These are phyloP conservation scores for Pavo muticus DNA, from an alignment of 2,113 vertebrate species.

Conservation along the genomic window DNA sequence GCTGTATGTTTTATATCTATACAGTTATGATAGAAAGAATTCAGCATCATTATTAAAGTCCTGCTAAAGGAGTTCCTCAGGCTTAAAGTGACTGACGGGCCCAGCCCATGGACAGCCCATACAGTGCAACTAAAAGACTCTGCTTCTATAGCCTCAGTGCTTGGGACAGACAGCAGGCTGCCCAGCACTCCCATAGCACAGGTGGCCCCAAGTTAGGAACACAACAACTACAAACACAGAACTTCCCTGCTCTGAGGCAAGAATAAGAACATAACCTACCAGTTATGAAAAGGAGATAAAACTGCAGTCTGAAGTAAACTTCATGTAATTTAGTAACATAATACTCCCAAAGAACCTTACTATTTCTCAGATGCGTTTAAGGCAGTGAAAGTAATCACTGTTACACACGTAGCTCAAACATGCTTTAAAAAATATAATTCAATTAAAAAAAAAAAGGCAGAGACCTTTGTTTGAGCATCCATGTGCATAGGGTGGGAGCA, in stretches of 20 bases:
- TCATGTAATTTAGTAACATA: not conserved
- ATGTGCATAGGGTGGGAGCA: fast-evolving
- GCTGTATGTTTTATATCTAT: not conserved
- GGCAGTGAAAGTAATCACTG: not conserved
- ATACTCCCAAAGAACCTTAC: not conserved
- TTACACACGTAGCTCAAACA: not conserved
- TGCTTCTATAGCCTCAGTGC: not conserved
- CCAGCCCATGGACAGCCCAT: not conserved
- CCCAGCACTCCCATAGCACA: not conserved
- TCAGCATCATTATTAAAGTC: not conserved
- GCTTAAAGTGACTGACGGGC: not conserved
- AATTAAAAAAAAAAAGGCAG: not conserved
- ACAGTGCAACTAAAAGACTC: not conserved
- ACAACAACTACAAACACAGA: not conserved
- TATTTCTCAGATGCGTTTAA: not conserved
- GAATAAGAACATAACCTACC: not conserved
- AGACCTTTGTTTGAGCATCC: not conserved
- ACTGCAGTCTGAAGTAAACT: not conserved
- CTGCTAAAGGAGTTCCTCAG: not conserved
- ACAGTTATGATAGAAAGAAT: not conserved
- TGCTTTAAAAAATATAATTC: not conserved
- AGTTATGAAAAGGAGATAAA: not conserved
- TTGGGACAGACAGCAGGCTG: not conserved
- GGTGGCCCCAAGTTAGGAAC: not conserved
- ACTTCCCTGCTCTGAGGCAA: not conserved